These are phyloP conservation scores for Siphlonurus alternatus DNA, from an alignment of 2,888 invertebrate species.

Conservation along the genomic window DNA sequence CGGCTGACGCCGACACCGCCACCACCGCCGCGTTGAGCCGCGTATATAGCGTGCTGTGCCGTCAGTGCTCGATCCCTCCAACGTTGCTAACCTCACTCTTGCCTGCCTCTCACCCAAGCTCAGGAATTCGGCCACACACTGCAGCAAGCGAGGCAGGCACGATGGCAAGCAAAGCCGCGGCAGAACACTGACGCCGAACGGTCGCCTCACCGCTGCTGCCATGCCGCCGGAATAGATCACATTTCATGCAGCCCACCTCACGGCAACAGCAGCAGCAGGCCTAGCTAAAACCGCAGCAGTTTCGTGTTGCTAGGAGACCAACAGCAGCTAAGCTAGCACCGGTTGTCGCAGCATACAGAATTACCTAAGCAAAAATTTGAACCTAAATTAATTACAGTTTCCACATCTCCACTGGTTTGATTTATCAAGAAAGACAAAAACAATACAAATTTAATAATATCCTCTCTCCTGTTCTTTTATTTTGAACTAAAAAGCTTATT, in stretches of 20 bases:
- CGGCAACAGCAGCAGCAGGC: neutral
- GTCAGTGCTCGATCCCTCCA: too few relatives aligned
- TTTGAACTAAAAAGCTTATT: too few relatives aligned
- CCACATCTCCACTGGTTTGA: too few relatives aligned
- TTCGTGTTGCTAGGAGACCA: neutral
- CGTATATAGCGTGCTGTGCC: neutral
- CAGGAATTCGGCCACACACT: slow-evolving; percentile 3
- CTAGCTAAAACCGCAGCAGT: neutral
- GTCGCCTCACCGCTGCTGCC: too few relatives aligned
- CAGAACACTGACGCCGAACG: too few relatives aligned
- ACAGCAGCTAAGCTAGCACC: too few relatives aligned
- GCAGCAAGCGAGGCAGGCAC: neutral
- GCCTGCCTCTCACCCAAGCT: neutral
- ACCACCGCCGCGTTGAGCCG: neutral
- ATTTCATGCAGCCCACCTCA: neutral
- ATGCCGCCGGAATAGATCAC: slow-evolving; percentile 4
- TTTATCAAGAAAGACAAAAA: too few relatives aligned
- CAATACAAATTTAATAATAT: too few relatives aligned
- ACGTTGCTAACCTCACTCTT: neutral
- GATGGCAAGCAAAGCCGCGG: too few relatives aligned
- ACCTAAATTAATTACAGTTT: too few relatives aligned
- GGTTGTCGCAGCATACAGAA: neutral
- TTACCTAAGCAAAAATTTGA: too few relatives aligned
- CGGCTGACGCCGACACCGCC: neutral
- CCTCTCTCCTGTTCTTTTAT: too few relatives aligned